Base-by-base conservation (phyloP, 2,888 invertebrate species). In the Drosophila melanosoma region DNA sequence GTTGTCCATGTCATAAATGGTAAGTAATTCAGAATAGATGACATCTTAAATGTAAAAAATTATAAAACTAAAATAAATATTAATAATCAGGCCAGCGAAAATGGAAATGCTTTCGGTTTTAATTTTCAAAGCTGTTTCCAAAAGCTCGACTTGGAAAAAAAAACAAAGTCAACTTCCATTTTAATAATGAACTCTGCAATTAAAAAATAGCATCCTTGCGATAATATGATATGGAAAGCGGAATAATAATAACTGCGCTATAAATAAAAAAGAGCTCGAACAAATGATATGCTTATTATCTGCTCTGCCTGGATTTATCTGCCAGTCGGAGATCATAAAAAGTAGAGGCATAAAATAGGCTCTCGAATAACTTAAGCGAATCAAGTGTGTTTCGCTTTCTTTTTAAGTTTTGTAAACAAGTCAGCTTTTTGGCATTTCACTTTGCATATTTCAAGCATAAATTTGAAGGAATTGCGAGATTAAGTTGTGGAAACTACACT, bases 1-100 rank as follows among this genome's bases (percentile, higher is more conserved):
- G 96, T 96, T 92, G 97, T 98, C 76, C 97, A 97, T 93, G 97
- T 97, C 91, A 97, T 97, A 93, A 97, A 97, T 94, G 97, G 97
- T 97, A 94, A 95, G 94, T 90, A 53, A 23, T 15, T 23, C 45
- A 6, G 17, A 36, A 36, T 17, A 36, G 6, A 40, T 40, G 17
- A 17, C 17, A 38, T 8, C 10, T n/a, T 8, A n/a, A 45, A 23
- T 23, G 15, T 23, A 45, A 15, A 15, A 4, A 15, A 23, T 15
- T 26, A 10, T 26, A 17, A 26, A 49, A 49, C 17, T 26, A 26
- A 26, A 26, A 49, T 26, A 5, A 49, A 17, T 23, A 15, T 2
- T 1, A 45, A 23, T 15, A 45, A 8, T 23, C 23, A 15, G 15
- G 3, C 29, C 29, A 4, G 29, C 45, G 23, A 45, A n/a, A n/a